Conservation (phyloP, 2,113 vertebrate genomes). For the Laticauda colubrina region DNA sequence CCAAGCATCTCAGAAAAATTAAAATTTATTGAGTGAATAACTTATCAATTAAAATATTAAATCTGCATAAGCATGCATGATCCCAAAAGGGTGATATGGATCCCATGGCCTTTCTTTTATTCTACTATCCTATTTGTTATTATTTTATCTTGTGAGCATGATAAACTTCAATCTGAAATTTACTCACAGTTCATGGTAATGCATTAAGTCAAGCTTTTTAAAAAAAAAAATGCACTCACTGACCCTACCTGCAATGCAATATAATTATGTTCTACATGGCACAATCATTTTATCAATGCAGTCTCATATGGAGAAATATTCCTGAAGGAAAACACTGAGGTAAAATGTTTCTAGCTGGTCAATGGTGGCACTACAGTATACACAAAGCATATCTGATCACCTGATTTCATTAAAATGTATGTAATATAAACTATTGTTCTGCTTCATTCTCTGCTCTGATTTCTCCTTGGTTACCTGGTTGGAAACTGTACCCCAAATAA, state of each 20-base stretch:
- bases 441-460: conserved; percentile 67
- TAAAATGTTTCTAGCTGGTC: conserved; percentile 40
- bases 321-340: accelerated
- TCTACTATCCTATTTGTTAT: background rate
- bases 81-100: background rate
- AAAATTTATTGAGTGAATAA: background rate
- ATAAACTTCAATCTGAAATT: background rate
- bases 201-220: background rate
- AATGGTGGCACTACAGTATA: conserved; percentile 61
- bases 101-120: background rate
- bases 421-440: conserved; percentile 62
- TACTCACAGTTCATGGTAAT: background rate
- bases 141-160: background rate
- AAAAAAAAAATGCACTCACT: background rate
- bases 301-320: background rate
- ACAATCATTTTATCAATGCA: background rate
- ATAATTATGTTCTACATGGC: background rate
- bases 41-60: background rate
- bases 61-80: background rate
- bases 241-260: background rate
- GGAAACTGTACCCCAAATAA: conserved; percentile 78
- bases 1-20: background rate
- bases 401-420: conserved; percentile 56
- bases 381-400: conserved; percentile 25
- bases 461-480: conserved; percentile 77